Conservation (phyloP, 2,113 vertebrate genomes). For the Conger conger region DNA sequence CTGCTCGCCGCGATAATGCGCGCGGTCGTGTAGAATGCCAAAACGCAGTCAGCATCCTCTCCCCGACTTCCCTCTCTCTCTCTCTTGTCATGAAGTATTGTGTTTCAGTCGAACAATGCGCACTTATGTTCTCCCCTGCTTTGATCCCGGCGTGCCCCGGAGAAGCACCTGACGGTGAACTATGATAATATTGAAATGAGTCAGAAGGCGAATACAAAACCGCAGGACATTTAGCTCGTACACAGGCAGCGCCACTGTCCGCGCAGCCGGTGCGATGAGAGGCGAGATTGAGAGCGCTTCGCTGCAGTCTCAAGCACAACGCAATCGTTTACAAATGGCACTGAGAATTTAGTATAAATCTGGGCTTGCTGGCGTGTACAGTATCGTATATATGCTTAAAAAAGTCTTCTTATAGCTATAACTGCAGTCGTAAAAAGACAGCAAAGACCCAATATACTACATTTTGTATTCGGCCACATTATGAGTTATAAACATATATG, state of each 20-base stretch:
- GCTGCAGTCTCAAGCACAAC: background rate
- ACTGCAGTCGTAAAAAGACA: background rate
- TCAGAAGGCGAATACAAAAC: constrained; percentile 32
- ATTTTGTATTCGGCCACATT: background rate
- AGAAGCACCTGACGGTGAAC: constrained; percentile 58
- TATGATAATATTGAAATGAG: constrained; percentile 23
- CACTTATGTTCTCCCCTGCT: constrained; percentile 51
- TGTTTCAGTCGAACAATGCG: constrained; percentile 55
- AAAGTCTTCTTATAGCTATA: background rate
- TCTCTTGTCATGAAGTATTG: constrained; percentile 50
- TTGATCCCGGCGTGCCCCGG: constrained; percentile 50
- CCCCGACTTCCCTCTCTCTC: constrained; percentile 34
- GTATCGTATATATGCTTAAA: background rate
- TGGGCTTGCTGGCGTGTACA: background rate
- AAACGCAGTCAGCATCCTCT: constrained; percentile 50
- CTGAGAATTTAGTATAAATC: background rate
- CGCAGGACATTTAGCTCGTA: constrained; percentile 23
- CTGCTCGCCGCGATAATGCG: constrained; percentile 50
- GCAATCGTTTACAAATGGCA: background rate
- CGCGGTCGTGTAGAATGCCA: constrained; percentile 47
- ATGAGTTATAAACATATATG: background rate
- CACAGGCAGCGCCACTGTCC: constrained; percentile 4
- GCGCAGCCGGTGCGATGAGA: background rate
- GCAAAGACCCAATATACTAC: background rate
- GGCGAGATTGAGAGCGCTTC: background rate